Percentiles rank a stretch among this genome's conserved stretches.
phyloP scores from a whole-genome alignment of 37 sponge, comb jelly and placozoan species.

The Mnemiopsis leidyi region DNA sequence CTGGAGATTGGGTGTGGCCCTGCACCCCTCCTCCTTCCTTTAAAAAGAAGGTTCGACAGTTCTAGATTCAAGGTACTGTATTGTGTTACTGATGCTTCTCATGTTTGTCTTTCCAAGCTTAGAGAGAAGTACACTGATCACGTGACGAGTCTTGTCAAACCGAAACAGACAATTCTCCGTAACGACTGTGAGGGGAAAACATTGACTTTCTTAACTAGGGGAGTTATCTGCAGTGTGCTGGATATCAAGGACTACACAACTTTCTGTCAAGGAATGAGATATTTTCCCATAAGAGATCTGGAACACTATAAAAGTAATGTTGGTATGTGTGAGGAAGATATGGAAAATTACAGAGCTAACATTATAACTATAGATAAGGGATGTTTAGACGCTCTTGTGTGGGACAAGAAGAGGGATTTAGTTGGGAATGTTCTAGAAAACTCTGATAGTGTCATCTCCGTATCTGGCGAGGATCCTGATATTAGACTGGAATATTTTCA shows the following conservation, averaged over 20 bases:
- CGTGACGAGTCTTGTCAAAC: not conserved
- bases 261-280: not conserved
- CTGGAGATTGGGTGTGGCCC: conserved; percentile 14
- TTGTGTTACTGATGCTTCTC: not conserved
- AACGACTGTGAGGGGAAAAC: not conserved
- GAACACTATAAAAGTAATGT: not conserved
- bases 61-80: not conserved
- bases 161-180: not conserved
- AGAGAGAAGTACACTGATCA: not conserved
- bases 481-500: not conserved
- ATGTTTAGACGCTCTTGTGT: conserved; percentile 8
- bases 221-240: not conserved
- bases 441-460: not conserved
- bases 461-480: conserved; percentile 45
- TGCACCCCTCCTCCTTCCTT: not conserved
- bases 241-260: not conserved
- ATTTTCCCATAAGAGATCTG: not conserved
- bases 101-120: not conserved
- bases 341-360: not conserved
- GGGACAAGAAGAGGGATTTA: not conserved
- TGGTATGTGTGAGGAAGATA: not conserved
- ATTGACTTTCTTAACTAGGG: not conserved
- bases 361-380: not conserved
- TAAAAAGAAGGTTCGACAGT: not conserved
- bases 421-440: not conserved